phyloP scores from a whole-genome alignment of 35 echinoderm and acorn worm genomes.

The Anneissia japonica region DNA sequence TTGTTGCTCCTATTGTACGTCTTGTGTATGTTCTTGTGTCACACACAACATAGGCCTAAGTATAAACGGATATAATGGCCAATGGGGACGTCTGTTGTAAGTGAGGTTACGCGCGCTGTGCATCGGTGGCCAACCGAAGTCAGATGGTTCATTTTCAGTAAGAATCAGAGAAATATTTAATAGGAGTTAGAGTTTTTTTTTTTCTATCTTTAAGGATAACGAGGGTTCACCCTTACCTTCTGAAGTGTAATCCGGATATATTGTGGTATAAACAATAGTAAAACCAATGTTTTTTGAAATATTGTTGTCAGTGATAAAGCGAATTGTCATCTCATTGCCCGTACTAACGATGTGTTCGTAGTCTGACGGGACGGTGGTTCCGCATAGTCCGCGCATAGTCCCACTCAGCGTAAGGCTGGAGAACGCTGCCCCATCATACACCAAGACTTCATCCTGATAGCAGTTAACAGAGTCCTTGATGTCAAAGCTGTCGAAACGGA shows the following conservation, averaged over 20 bases:
- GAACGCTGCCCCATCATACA: conserved; percentile 66
- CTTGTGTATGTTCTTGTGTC: background rate
- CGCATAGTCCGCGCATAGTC: conserved; percentile 71
- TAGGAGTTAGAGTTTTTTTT: background rate
- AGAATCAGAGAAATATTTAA: background rate
- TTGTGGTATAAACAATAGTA: conserved; percentile 63
- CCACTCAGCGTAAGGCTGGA: conserved; percentile 65
- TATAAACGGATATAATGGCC: background rate
- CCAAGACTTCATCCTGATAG: conserved; percentile 66
- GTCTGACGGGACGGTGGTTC: conserved; percentile 22
- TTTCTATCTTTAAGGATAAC: background rate
- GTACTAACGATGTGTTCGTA: conserved; percentile 62
- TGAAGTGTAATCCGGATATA: conserved; percentile 36
- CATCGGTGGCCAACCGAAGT: background rate
- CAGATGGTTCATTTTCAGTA: no score
- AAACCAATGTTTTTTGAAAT: conserved; percentile 68
- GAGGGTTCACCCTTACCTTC: conserved; percentile 7
- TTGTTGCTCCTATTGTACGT: no score
- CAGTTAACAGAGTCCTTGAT: conserved; percentile 73
- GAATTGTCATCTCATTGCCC: conserved; percentile 73
- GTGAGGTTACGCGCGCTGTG: background rate
- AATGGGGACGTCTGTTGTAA: background rate
- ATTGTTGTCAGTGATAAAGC: conserved; percentile 84
- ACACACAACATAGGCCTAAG: background rate
- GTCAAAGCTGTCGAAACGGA: conserved; percentile 74